Evolutionary conservation across 1,140 invertebrate species (phyloP).

Genomic region (Drosophila chauvacae): DNA sequence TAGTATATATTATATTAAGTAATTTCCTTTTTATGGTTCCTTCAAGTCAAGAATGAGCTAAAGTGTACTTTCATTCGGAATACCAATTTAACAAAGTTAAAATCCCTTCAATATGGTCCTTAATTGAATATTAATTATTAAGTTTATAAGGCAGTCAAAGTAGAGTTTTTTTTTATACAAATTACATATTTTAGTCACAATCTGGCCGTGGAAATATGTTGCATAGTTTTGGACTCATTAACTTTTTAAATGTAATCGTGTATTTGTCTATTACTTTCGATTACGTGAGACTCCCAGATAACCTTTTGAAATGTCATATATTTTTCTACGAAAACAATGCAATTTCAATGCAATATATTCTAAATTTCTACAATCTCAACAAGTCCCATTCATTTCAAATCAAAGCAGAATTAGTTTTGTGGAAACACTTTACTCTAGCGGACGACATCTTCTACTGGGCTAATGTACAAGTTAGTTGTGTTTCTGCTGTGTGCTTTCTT

Average conservation of each 20-base stretch:
- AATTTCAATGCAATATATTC: not conserved
- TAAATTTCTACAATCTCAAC: no score
- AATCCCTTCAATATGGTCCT: not conserved
- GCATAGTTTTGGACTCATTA: not conserved
- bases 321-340: no score
- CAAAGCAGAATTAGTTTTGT: not conserved
- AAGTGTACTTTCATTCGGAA: no score
- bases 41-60: not conserved
- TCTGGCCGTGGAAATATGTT: not conserved
- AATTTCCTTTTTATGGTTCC: no score
- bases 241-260: not conserved
- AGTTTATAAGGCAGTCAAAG: not conserved
- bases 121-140: not conserved
- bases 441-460: not conserved
- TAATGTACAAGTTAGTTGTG: not conserved
- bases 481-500: not conserved
- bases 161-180: not conserved
- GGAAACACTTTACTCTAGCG: not conserved
- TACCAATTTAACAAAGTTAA: not conserved
- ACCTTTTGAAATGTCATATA: not conserved
- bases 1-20: no score
- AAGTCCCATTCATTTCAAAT: no score
- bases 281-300: not conserved
- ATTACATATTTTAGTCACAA: not conserved
- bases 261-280: no score